phyloP scores from a whole-genome alignment of 2,113 vertebrate genomes.

The Erinaceus europaeus region DNA sequence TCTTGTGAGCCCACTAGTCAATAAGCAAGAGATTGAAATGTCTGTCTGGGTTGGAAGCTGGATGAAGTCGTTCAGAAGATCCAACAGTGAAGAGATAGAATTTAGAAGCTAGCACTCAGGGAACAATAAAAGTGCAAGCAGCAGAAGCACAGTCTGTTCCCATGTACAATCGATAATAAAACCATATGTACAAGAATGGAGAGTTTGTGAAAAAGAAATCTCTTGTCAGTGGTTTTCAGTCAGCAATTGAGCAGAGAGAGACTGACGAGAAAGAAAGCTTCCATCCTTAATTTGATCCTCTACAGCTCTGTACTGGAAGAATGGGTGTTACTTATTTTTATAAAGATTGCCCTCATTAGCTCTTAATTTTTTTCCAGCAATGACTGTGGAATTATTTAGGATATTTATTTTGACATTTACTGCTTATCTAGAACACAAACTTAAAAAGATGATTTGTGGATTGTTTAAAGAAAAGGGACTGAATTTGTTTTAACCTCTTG shows the following conservation, averaged over 20 bases:
- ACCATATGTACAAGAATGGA: background rate
- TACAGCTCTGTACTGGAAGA: background rate
- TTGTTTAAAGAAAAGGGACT: background rate
- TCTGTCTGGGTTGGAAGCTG: background rate
- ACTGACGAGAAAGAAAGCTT: background rate
- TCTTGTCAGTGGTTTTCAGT: background rate
- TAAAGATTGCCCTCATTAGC: background rate
- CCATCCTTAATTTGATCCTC: background rate
- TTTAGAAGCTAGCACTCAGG: slow-evolving; percentile 32
- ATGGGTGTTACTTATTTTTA: background rate
- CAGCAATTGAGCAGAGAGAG: slow-evolving; percentile 2
- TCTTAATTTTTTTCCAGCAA: background rate
- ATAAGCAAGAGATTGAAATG: background rate
- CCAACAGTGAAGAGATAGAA: slow-evolving; percentile 13
- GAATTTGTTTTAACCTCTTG: background rate
- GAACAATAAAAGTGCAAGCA: slow-evolving; percentile 19
- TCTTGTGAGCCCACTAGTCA: background rate
- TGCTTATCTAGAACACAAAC: background rate
- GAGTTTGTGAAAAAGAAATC: background rate
- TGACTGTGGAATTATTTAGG: background rate
- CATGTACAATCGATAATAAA: background rate
- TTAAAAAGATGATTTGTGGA: background rate
- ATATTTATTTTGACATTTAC: background rate
- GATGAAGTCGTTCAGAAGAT: background rate
- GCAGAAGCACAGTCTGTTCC: background rate